Base-by-base conservation (phyloP, 2,797 vertebrate genomes). In the Anguilla megastoma region DNA sequence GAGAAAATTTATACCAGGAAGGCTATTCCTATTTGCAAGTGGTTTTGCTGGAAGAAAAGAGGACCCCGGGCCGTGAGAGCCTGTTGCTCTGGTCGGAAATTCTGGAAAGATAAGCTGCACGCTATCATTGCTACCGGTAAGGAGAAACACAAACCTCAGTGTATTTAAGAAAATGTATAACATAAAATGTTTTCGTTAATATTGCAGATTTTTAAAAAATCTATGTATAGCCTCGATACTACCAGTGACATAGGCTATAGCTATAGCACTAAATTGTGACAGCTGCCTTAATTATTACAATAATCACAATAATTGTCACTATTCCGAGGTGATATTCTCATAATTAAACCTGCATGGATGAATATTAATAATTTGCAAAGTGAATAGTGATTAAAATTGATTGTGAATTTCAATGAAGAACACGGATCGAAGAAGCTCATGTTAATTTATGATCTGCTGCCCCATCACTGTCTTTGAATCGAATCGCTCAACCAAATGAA, bases 31-130 rank as follows among this genome's bases (percentile, higher is more conserved):
- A 24, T 84, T 69, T 85, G 33, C 60, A 52, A 50, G 87, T 24
- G 18, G 80, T 41, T 87, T 84, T 84, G 9, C 60, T 30, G 5
- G 80, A 84, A 52, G 80, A 84, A 69, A 84, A 24, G 48, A 33
- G 48, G 76, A 80, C n/a, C 33, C 85, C 41, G 41, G 41, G 41
- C 41, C 66, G 56, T 74, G 82, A 88, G 21, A 71, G 87, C 87
- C 87, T 88, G 87, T 88, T 88, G 87, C 87, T 5, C 85, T 50
- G 33, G 36, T 83, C 63, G 48, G 83, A 85, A 63, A 50, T 88
- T 56, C 24, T 33, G 52, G 83, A 85, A 54, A 56, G 14, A 21
- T 52, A 50, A 45, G 24, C 80, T 83, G 41, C 41, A 45, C 52
- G 8, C 24, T 27, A 18, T 52, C 45, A 10, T 48, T 50, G 1